Conservation (phyloP, 2,888 invertebrate genomes). For the Tipula unca region DNA sequence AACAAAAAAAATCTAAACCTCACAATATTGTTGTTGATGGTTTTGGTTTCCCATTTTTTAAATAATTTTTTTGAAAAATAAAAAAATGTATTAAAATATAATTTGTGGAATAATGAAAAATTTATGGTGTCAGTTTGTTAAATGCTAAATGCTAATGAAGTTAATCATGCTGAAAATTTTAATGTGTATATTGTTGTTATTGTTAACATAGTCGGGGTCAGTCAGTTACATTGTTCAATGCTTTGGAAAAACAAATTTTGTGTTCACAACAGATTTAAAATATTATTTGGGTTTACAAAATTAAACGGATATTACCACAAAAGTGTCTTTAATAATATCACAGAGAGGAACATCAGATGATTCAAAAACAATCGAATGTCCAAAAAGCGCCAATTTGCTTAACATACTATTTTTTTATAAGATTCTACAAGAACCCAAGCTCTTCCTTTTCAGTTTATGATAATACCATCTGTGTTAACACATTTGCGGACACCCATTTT, state of each 20-base stretch:
- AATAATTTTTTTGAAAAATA: background rate
- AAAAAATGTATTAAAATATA: background rate
- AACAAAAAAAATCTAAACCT: background rate
- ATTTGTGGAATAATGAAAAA: background rate
- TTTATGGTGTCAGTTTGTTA: background rate
- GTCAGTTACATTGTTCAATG: background rate
- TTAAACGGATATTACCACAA: too few relatives aligned
- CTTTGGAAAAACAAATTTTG: background rate
- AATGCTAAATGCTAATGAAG: background rate
- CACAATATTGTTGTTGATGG: background rate
- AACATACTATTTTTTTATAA: too few relatives aligned
- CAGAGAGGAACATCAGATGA: too few relatives aligned
- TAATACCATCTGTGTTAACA: too few relatives aligned
- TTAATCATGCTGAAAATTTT: background rate
- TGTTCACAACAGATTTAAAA: background rate
- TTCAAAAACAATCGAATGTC: too few relatives aligned
- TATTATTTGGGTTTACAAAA: background rate
- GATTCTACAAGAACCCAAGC: too few relatives aligned
- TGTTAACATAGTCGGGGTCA: background rate
- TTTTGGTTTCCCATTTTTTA: background rate
- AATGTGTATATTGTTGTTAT: background rate
- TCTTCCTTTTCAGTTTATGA: too few relatives aligned
- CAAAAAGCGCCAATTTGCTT: too few relatives aligned
- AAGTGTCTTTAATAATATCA: too few relatives aligned
- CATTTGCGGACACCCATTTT: too few relatives aligned